phyloP scores from a whole-genome alignment of 2,797 vertebrate species.

The Thripadectes ignobilis region DNA sequence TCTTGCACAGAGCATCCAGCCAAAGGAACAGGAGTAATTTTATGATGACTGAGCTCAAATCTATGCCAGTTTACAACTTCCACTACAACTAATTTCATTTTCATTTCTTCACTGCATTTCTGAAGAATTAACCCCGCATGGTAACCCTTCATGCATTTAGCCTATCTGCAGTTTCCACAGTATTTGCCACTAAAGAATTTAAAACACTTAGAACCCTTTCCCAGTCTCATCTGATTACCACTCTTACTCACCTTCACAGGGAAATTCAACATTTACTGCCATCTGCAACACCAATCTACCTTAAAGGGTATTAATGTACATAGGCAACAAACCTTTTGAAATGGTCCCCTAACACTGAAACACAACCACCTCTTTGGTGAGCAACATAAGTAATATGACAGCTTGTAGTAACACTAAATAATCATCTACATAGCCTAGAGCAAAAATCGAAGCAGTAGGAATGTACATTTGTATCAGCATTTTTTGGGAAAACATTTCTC shows the following conservation, averaged over 20 bases:
- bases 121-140: background rate
- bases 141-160: background rate
- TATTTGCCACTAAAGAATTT: background rate
- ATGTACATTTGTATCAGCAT: background rate
- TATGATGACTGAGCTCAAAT: background rate
- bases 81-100: background rate
- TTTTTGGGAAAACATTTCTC: background rate
- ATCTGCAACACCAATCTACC: background rate
- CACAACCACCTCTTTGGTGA: background rate
- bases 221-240: background rate
- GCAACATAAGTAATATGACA: background rate
- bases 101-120: background rate
- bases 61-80: background rate
- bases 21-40: conserved; percentile 13
- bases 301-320: background rate
- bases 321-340: background rate
- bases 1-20: background rate
- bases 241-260: background rate
- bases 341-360: background rate
- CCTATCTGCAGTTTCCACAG: background rate
- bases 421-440: background rate
- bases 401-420: background rate
- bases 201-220: background rate
- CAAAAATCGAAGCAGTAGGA: background rate
- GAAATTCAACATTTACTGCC: background rate